Percentiles rank a stretch among this genome's conserved stretches.
Evolutionary conservation across 2,113 vertebrate species (phyloP).

Genomic region (Stegastes partitus): DNA sequence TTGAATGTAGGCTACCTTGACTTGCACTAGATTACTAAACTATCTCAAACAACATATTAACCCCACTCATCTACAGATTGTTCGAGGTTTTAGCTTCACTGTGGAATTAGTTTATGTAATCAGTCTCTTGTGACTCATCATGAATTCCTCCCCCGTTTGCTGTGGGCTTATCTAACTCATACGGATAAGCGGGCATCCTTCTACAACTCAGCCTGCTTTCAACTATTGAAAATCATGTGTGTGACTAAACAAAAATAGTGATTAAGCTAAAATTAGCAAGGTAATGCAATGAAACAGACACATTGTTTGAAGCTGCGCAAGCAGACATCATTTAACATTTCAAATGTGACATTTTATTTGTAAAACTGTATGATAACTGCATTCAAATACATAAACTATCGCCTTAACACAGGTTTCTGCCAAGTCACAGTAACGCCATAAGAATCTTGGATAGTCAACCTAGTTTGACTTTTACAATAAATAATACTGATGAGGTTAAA

Average conservation of each 20-base stretch:
- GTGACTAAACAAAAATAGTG: constrained; percentile 6
- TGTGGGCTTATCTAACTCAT: constrained; percentile 61
- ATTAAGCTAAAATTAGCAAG: neutral
- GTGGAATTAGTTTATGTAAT: constrained; percentile 76
- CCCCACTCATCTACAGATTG: constrained; percentile 62
- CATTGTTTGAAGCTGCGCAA: neutral
- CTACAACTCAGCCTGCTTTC: constrained; percentile 44
- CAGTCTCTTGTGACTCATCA: constrained; percentile 74
- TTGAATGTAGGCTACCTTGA: constrained; percentile 43
- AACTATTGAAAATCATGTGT: constrained; percentile 34
- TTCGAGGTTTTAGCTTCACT: constrained; percentile 67
- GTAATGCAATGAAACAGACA: neutral
- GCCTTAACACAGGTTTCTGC: neutral
- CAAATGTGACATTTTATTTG: neutral
- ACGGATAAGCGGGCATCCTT: constrained; percentile 65
- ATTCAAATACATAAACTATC: neutral
- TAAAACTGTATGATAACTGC: neutral
- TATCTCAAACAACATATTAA: constrained; percentile 70
- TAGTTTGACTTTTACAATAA: neutral
- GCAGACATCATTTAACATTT: constrained; percentile 23
- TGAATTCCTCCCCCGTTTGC: constrained; percentile 66
- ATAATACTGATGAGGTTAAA: neutral
- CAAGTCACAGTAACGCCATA: neutral
- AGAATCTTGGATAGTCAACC: neutral
- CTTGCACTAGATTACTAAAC: constrained; percentile 53